A percentile compares a stretch with the other conserved stretches of the same genome.
Evolutionary conservation across 2,797 vertebrate species (phyloP).

Genomic region (Peromyscus aztecus): DNA sequence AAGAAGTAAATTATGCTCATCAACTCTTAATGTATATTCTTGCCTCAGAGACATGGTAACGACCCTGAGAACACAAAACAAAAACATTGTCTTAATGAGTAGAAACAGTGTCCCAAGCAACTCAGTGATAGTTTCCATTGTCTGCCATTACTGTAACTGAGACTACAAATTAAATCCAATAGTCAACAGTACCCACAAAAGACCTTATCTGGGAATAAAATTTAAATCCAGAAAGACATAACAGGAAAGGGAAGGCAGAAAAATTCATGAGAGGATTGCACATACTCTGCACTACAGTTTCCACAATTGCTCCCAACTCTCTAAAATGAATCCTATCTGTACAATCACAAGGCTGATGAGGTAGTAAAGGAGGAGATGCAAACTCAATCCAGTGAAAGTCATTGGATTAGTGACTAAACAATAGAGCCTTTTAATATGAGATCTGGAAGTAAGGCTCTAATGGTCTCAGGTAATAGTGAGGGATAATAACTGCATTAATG

Average conservation of each 20-base stretch:
- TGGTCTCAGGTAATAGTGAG: background rate
- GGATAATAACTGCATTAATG: background rate
- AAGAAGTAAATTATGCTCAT: conserved; percentile 61
- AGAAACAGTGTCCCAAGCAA: conserved; percentile 12
- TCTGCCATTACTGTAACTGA: background rate
- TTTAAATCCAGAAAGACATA: background rate
- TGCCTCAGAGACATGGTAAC: conserved; percentile 19
- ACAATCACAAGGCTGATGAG: background rate
- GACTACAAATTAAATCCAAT: conserved; percentile 49
- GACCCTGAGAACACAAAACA: background rate
- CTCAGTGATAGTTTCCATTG: conserved; percentile 42
- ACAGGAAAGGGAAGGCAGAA: background rate
- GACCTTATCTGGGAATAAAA: conserved; percentile 20
- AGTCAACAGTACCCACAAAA: background rate
- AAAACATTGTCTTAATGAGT: background rate
- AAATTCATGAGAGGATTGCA: background rate
- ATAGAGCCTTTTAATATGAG: background rate
- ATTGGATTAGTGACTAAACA: conserved; percentile 1
- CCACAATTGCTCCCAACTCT: background rate
- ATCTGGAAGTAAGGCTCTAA: background rate
- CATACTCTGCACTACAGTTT: background rate
- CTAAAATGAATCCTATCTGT: conserved; percentile 13
- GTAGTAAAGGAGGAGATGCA: background rate
- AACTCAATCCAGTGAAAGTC: background rate
- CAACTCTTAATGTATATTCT: conserved; percentile 57